Conservation (phyloP, 35 echinoderm and acorn worm genomes). For the Anneissia japonica region DNA sequence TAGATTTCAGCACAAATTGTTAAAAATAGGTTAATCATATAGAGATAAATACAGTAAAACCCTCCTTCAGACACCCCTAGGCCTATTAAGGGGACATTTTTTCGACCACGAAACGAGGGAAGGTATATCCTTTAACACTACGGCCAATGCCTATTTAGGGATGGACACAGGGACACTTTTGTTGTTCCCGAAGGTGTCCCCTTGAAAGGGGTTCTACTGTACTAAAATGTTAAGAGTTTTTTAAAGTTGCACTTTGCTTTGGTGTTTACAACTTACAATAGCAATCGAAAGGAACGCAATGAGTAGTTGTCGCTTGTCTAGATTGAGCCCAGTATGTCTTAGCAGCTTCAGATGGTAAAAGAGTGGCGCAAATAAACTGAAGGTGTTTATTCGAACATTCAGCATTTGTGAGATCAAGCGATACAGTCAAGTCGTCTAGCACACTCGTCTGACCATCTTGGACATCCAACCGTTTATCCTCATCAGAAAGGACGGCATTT, state of each 20-base stretch:
- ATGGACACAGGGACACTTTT: too few species aligned
- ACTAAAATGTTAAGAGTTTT: too few species aligned
- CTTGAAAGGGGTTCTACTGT: too few species aligned
- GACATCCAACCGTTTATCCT: constrained; percentile 9
- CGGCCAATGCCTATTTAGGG: too few species aligned
- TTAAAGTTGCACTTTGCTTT: too few species aligned
- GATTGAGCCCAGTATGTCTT: constrained; percentile 28
- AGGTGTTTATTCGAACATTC: constrained; percentile 12
- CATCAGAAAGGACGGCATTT: background rate
- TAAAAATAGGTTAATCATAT: background rate
- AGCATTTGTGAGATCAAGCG: constrained; percentile 1
- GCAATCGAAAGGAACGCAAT: constrained; percentile 1
- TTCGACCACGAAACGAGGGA: too few species aligned
- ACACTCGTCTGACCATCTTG: background rate
- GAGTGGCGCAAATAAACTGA: constrained; percentile 13
- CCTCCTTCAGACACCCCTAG: too few species aligned
- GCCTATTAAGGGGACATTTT: too few species aligned
- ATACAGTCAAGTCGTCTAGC: background rate
- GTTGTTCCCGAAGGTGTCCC: too few species aligned
- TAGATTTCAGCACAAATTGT: background rate
- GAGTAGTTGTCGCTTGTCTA: background rate
- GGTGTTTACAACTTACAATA: constrained; percentile 12
- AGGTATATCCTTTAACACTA: too few species aligned
- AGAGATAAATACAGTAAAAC: background rate
- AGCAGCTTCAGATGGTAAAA: constrained; percentile 19